Conservation (phyloP, 1,140 invertebrate genomes). For the Scaptomyza graminum region DNA sequence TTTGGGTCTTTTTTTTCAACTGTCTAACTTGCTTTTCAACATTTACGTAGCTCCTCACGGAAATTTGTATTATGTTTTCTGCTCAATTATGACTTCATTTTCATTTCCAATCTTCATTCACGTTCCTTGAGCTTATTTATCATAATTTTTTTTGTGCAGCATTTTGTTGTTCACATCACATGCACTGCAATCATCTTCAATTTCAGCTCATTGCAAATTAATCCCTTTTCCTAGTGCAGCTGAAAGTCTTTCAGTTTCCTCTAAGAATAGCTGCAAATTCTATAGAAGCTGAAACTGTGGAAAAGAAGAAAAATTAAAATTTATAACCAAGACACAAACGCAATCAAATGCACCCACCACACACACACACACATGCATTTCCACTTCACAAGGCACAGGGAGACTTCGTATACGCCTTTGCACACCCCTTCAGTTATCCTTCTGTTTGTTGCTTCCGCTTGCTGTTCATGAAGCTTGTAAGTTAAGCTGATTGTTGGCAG, state of each 20-base stretch:
- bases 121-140: slow-evolving; percentile 1
- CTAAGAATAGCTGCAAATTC: slow-evolving; percentile 17
- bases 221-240: slow-evolving; percentile 12
- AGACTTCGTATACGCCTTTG: too few relatives aligned
- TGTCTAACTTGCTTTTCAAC: not conserved
- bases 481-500: slow-evolving; percentile 68
- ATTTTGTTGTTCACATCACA: slow-evolving; percentile 35
- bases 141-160: not conserved
- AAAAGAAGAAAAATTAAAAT: slow-evolving; percentile 63
- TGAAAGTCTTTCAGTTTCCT: slow-evolving; percentile 7
- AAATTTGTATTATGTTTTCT: not conserved
- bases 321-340: slow-evolving; percentile 75
- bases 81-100: not conserved
- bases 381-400: slow-evolving; percentile 26
- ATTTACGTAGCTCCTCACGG: not conserved
- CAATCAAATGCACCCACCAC: slow-evolving; percentile 62
- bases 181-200: slow-evolving; percentile 70
- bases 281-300: slow-evolving; percentile 8
- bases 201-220: slow-evolving; percentile 78
- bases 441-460: slow-evolving; percentile 42
- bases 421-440: slow-evolving; percentile 14
- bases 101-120: slow-evolving; percentile 6
- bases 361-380: slow-evolving; percentile 9
- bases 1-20: not conserved
- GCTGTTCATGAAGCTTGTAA: slow-evolving; percentile 72